Conservation (phyloP, 2,888 invertebrate genomes). For the Andrena trimmerana region DNA sequence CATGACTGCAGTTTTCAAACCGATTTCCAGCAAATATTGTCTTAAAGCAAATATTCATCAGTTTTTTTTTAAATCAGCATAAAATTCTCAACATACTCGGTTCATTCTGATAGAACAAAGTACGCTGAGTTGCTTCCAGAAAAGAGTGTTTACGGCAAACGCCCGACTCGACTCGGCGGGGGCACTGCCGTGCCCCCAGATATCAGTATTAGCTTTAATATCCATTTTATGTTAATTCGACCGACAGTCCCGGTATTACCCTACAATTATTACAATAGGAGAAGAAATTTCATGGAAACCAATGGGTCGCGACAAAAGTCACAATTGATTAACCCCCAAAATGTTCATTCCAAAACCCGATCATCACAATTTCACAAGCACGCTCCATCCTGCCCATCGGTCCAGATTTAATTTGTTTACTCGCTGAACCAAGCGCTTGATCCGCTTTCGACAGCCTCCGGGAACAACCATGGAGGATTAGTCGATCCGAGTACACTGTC, state of each 20-base stretch:
- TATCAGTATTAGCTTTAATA: not conserved
- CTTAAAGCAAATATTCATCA: too few species aligned
- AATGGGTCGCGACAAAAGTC: not conserved
- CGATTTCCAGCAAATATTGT: too few species aligned
- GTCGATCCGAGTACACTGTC: not conserved
- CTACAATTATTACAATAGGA: not conserved
- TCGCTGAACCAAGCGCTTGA: conserved; percentile 14
- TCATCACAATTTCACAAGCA: not conserved
- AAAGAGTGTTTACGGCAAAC: too few species aligned
- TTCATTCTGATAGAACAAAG: not conserved
- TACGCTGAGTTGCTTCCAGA: too few species aligned
- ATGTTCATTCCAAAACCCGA: not conserved
- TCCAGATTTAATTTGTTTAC: conserved; percentile 24
- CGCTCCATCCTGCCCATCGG: not conserved
- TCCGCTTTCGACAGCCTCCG: not conserved
- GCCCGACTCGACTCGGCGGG: too few species aligned
- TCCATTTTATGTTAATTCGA: not conserved
- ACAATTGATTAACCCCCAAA: not conserved
- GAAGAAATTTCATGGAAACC: not conserved
- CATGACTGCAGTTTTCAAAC: too few species aligned
- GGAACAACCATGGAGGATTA: not conserved
- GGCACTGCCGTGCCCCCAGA: too few species aligned
- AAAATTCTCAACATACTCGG: too few species aligned
- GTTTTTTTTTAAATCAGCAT: too few species aligned
- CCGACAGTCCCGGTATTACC: too few species aligned